Conservation (phyloP, 2,113 vertebrate species). For the Petroica traversi region DNA sequence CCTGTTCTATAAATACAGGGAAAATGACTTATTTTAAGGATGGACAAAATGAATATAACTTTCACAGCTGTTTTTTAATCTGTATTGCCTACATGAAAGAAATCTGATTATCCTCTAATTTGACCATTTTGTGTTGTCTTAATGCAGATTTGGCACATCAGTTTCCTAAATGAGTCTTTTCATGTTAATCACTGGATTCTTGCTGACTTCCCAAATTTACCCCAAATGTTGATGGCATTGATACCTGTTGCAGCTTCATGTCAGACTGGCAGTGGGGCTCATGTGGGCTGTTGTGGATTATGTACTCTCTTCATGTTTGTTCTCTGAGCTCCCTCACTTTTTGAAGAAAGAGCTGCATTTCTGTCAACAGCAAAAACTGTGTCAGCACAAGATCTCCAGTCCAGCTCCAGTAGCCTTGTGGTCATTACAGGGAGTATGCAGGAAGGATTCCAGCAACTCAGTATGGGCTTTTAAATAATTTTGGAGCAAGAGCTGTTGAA, state of each 20-base stretch:
- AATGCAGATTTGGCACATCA: neutral
- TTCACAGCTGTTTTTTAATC: neutral
- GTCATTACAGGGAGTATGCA: neutral
- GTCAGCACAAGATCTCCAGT: neutral
- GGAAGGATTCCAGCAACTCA: neutral
- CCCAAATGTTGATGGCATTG: neutral
- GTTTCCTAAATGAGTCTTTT: neutral
- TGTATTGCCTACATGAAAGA: neutral
- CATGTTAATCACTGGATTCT: neutral
- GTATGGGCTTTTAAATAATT: conserved; percentile 10
- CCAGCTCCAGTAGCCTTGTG: neutral
- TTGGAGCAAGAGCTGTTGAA: neutral
- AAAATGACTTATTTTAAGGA: neutral
- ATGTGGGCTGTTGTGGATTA: rapidly evolving
- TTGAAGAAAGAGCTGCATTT: neutral
- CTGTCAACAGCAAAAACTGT: neutral
- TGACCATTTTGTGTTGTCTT: neutral
- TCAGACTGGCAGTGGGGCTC: neutral
- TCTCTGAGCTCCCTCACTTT: neutral
- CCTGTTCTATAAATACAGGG: neutral
- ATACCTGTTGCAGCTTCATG: neutral
- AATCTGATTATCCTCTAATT: neutral
- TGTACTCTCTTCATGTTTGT: neutral
- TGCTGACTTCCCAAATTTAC: neutral
- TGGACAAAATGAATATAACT: neutral